These are phyloP conservation scores for Carlito syrichta DNA, from an alignment of 2,113 vertebrate species.

Conservation along the genomic window DNA sequence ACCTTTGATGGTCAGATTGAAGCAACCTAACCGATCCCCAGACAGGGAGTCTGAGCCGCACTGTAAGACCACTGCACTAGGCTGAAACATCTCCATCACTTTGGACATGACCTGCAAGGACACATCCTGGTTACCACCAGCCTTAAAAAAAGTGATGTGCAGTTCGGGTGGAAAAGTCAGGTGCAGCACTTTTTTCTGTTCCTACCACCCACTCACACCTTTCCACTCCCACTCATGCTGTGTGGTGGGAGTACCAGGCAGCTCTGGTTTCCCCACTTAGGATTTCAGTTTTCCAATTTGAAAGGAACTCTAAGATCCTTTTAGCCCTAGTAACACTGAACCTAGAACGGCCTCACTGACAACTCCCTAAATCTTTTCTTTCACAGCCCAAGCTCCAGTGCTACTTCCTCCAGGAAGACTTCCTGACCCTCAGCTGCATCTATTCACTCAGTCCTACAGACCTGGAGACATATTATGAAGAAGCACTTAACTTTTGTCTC, in stretches of 20 bases:
- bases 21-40: conserved; percentile 96
- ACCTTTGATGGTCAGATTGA: conserved; percentile 99
- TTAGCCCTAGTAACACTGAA: not conserved
- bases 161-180: not conserved
- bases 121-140: conserved; percentile 14
- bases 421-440: not conserved
- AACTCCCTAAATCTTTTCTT: not conserved
- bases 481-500: not conserved
- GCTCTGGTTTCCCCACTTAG: not conserved
- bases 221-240: not conserved
- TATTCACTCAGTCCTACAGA: not conserved
- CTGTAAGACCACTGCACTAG: conserved; percentile 96
- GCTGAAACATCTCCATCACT: conserved; percentile 99
- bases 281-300: not conserved
- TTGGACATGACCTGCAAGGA: conserved; percentile 93
- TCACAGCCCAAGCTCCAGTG: not conserved
- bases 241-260: not conserved
- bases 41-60: conserved; percentile 97
- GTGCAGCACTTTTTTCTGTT: not conserved
- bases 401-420: not conserved
- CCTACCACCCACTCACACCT: not conserved
- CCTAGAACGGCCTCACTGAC: not conserved
- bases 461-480: not conserved
- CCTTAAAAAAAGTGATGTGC: not conserved
- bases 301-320: not conserved